Evolutionary conservation across 2,888 invertebrate genomes (phyloP), one percentile per base, ranked within the genome.

Genomic region (Leptodirus hochenwartii): DNA sequence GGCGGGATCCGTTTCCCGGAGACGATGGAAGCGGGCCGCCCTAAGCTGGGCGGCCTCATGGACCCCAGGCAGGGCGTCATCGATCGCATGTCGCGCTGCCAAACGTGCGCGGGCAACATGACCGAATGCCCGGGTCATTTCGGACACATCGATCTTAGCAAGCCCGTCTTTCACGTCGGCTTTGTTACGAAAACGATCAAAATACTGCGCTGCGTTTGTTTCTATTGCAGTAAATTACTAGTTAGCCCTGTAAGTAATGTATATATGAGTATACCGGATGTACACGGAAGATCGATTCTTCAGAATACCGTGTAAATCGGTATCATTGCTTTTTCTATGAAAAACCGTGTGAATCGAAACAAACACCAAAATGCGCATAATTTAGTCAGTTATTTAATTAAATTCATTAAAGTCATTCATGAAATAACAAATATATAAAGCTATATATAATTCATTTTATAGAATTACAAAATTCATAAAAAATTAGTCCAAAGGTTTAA

Each of bases 91-190:
- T 85, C 91, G 3, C 66, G 90, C 35, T 93, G 93, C 49, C 88
- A 88, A 54, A 95, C 93, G 0, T 95, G 93, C 53, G 91, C 93
- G 36, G 87, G 96, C 25, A 93, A 90, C 49, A 88, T 95, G 84
- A 85, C 90, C 1, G 95, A 96, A 55, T 99, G 98, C 53, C 95
- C 98, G 3, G 98, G 98, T 2, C 98, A 99, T 57, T 99, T 98
- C 61, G 98, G 95, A 3, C 98, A 99, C 54, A 82, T 99, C 45
- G 95, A 98, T 56, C 61, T 99, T 40, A 81, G 95, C 1, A 98
- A 98, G 54, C 98, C 98, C 12, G 98, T 99, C 1, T 98, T 88
- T 57, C 96, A 99, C 53, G 81, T 95, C 50, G 96, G 95, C 20
- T 99, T 96, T 49, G 67, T 99, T 29, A 88, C 90, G 17, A 98